phyloP scores from a whole-genome alignment of 2,113 vertebrate species.

The Trochalopteron elliotii region DNA sequence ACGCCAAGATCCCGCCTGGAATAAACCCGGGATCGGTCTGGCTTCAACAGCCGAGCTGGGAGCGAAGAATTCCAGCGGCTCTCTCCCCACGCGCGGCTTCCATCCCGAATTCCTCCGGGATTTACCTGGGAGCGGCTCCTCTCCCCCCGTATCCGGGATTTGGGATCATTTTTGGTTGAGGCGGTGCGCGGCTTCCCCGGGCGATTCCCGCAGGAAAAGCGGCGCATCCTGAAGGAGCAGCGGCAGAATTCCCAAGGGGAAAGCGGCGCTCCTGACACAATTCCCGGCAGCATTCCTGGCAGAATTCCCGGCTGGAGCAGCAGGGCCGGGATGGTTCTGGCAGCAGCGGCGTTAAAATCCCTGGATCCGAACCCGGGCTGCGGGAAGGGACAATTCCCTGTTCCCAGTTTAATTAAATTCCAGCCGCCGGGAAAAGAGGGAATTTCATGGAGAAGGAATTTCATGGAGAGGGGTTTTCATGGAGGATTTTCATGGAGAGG shows the following conservation, averaged over 20 bases:
- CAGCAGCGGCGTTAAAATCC: background rate
- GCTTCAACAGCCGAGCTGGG: background rate
- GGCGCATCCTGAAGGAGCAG: background rate
- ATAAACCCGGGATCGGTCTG: fast-evolving
- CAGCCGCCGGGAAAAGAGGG: background rate
- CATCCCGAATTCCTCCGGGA: fast-evolving
- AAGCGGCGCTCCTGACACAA: background rate
- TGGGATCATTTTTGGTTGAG: background rate
- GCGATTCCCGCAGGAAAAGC: background rate
- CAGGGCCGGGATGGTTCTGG: background rate
- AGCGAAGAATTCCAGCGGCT: background rate
- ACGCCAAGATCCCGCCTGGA: background rate
- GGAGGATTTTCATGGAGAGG: background rate
- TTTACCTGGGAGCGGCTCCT: background rate
- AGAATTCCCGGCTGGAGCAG: background rate
- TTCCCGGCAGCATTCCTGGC: background rate
- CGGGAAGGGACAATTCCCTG: background rate
- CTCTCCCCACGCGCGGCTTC: background rate
- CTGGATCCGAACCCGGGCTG: background rate
- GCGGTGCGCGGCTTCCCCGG: background rate
- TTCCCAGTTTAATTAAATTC: background rate
- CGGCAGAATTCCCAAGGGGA: background rate
- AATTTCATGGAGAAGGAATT: background rate
- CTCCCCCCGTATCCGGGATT: fast-evolving
- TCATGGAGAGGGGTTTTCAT: no score